Evolutionary conservation across 2,113 vertebrate genomes (phyloP), one percentile per base, ranked within the genome.

Genomic region (Copsychus sechellarum): DNA sequence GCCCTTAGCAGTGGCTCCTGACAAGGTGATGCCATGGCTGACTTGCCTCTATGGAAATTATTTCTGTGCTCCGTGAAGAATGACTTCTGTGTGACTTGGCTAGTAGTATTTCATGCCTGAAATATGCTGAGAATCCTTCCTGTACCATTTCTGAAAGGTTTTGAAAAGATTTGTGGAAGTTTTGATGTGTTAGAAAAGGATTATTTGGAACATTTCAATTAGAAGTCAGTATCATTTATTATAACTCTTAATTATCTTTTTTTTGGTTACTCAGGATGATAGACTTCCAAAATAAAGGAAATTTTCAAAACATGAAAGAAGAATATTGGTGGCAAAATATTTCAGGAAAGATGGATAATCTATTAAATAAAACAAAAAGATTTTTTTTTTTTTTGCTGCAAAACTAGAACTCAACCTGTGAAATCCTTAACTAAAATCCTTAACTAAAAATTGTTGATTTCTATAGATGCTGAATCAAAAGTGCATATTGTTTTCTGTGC

Each of bases 21-120:
- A n/a, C 24, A 24, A 72, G 77, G 36, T 5, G 12, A 56, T 9
- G 53, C 31, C 2, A 4, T 43, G 33, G 53, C 50, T 81, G 82
- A 40, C 12, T 34, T 20, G n/a, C 9, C 34, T 78, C 50, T 53
- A 2, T 60, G 34, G 43, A 78, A 90, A 50, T 67, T 8, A 43
- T 62, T 71, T 53, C 73, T 40, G 23, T 76, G 23, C 31, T 89
- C 76, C 21, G 3, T 33, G 47, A 53, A 54, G 64, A 90, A 60
- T 0, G 0, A 22, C 20, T 47, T 60, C 25, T 9, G 14, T 10
- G 48, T 79, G 38, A 50, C 36, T 51, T 53, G 54, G 11, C 15
- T 70, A 33, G 25, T 38, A 29, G 21, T 58, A 70, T 83, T 90
- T 94, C 19, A 72, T 14, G 26, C 14, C 22, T 67, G 53, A 54